Evolutionary conservation across 2,888 invertebrate genomes (phyloP).

Genomic region (Heliconius ethilla): DNA sequence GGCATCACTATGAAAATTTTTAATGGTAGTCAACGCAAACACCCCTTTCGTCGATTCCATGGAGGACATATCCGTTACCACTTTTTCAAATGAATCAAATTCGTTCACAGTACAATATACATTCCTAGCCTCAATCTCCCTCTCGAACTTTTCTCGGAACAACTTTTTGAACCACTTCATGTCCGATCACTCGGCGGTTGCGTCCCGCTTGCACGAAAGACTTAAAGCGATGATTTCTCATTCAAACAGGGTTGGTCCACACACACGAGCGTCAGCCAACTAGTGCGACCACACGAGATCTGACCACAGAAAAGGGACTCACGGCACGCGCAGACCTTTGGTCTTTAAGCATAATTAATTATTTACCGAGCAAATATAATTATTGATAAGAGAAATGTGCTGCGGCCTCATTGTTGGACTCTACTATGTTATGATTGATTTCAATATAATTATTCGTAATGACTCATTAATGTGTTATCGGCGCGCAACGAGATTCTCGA

Average conservation of each 20-base stretch:
- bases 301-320: slow-evolving; percentile 51
- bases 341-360: slow-evolving; percentile 72
- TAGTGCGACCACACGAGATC: slow-evolving; percentile 54
- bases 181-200: slow-evolving; percentile 82
- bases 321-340: slow-evolving; percentile 78
- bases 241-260: slow-evolving; percentile 63
- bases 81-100: slow-evolving; percentile 46
- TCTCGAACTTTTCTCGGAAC: slow-evolving; percentile 82
- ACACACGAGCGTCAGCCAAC: slow-evolving; percentile 52
- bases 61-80: slow-evolving; percentile 44
- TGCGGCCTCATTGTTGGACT: slow-evolving; percentile 67
- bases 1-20: slow-evolving; percentile 66
- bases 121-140: slow-evolving; percentile 57
- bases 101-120: slow-evolving; percentile 50
- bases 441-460: slow-evolving; percentile 59
- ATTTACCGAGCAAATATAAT: slow-evolving; percentile 69
- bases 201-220: slow-evolving; percentile 84
- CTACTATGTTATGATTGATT: slow-evolving; percentile 64
- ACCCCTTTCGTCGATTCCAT: slow-evolving; percentile 55
- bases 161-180: slow-evolving; percentile 86
- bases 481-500: slow-evolving; percentile 46
- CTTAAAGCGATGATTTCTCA: slow-evolving; percentile 83
- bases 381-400: slow-evolving; percentile 66
- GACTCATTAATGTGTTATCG: slow-evolving; percentile 50
- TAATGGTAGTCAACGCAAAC: slow-evolving; percentile 68